Conservation (phyloP, 2,113 vertebrate genomes). For the Cervus canadensis region DNA sequence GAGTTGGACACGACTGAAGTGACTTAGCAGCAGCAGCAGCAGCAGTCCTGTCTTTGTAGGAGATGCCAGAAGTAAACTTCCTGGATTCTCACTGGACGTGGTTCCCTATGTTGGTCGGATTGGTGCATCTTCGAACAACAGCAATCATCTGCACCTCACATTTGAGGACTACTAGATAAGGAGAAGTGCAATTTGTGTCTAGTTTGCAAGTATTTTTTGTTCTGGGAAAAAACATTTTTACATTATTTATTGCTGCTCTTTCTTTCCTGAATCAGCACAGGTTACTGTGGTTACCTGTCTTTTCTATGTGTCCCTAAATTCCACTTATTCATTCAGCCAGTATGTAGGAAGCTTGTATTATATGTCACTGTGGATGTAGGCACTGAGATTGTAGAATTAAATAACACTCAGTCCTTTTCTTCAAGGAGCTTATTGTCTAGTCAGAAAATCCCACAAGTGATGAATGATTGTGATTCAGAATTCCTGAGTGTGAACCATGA, state of each 20-base stretch:
- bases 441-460: background rate
- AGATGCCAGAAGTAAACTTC: background rate
- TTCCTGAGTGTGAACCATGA: background rate
- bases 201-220: background rate
- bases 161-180: background rate
- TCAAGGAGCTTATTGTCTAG: background rate
- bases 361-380: background rate
- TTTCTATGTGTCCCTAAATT: background rate
- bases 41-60: background rate
- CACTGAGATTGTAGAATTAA: background rate
- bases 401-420: background rate
- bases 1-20: too few species aligned
- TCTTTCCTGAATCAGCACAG: background rate
- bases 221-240: background rate
- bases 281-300: background rate
- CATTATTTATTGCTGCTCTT: background rate
- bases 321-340: background rate
- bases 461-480: background rate
- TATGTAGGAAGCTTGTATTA: background rate
- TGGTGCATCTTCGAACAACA: background rate
- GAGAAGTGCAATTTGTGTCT: background rate
- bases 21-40: too few species aligned
- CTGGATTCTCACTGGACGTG: background rate
- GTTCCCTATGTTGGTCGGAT: background rate
- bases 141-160: background rate